Evolutionary conservation across 2,797 vertebrate genomes (phyloP), one percentile per base, ranked within the genome.

Genomic region (Crocidura indochinensis): DNA sequence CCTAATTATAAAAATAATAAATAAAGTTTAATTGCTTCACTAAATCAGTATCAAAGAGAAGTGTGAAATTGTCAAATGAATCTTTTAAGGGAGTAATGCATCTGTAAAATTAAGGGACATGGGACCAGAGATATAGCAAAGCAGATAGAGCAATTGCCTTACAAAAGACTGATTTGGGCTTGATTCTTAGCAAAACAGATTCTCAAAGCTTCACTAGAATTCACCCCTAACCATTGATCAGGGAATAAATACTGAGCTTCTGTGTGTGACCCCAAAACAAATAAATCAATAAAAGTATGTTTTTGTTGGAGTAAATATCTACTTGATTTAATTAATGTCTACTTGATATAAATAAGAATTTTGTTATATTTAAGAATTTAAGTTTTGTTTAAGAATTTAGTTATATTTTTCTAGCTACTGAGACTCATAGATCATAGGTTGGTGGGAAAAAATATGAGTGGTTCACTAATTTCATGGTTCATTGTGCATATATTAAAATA

Each of bases 401-500:
- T 69, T 91, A 24, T 88, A 53, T 92, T 88, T 84, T 92, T 91
- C 71, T 80, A 65, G 51, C 14, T 69, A 71, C n/a, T 93, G 92
- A 93, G 56, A 65, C 68, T 86, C 27, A 60, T 67, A 76, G 76
- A 89, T 4, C n/a, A 71, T 84, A 87, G 84, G 29, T 22, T 27
- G 24, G 47, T 86, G 53, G 68, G 22, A 9, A 68, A 31, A 83
- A 83, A 87, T 24, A 86, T 67, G 27, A 86, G 8, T 60, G 22
- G 8, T 26, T 78, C 47, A 87, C 87, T 89, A 56, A 31, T 72
- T 76, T 93, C 90, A 86, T 83, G 49, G 4, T 56, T 26, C 68
- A 38, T 71, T 17, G 2, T 69, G 17, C 24, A 26, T 75, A 22
- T 76, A 85, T 88, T 91, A 84, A 17, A 87, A 12, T 47, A 65